These are phyloP conservation scores for Sylvicola fuscatus DNA, from an alignment of 2,888 invertebrate species.

Conservation along the genomic window DNA sequence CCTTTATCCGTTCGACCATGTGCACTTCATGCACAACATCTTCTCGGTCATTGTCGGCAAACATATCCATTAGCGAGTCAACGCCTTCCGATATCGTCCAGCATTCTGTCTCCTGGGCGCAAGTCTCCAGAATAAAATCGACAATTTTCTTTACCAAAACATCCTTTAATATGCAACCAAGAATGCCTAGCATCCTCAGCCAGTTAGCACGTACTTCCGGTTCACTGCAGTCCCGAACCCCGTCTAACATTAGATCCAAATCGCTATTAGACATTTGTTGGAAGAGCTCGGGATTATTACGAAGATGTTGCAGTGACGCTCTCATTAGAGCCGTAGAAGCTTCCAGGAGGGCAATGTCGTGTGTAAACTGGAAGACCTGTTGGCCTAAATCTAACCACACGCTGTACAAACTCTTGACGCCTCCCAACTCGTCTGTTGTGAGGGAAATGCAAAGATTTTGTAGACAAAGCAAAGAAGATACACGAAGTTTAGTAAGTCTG, in stretches of 20 bases:
- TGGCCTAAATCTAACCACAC: conserved; percentile 46
- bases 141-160: conserved; percentile 25
- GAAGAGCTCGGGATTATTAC: conserved; percentile 28
- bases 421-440: conserved; percentile 41
- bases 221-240: conserved; percentile 30
- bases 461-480: conserved; percentile 43
- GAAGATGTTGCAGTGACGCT: conserved; percentile 47
- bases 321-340: conserved; percentile 54
- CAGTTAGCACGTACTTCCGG: conserved; percentile 36
- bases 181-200: conserved; percentile 33
- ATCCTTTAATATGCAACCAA: conserved; percentile 28
- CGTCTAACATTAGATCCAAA: conserved; percentile 33
- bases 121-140: conserved; percentile 37
- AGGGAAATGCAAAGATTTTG: conserved; percentile 46
- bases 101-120: conserved; percentile 33
- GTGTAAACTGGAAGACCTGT: conserved; percentile 33
- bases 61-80: conserved; percentile 56
- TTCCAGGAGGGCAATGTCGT: conserved; percentile 35
- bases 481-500: conserved; percentile 29
- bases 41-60: conserved; percentile 55
- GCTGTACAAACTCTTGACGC: conserved; percentile 34
- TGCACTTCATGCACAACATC: conserved; percentile 37
- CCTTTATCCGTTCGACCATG: conserved; percentile 36
- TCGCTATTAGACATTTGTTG: conserved; percentile 33
- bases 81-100: conserved; percentile 56